phyloP scores from a whole-genome alignment of 2,797 vertebrate genomes.

The Oryzias dopingdopingensis region DNA sequence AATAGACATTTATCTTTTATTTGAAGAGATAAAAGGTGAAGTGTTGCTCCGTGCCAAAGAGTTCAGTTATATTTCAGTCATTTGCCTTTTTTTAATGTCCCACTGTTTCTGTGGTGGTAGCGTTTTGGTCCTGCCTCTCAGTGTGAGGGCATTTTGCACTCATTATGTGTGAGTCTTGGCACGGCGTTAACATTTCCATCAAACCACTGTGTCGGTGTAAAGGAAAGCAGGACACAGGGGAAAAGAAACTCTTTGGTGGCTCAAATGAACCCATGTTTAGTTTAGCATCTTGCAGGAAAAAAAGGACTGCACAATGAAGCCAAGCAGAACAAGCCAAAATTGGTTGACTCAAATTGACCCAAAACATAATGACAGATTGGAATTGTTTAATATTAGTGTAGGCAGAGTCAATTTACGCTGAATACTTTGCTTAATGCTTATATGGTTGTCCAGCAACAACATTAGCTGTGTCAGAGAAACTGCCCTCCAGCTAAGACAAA shows the following conservation, averaged over 20 bases:
- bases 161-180: slow-evolving; percentile 61
- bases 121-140: slow-evolving; percentile 45
- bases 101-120: slow-evolving; percentile 35
- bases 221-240: slow-evolving; percentile 26
- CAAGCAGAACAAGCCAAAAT: neutral
- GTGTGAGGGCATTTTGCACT: slow-evolving; percentile 45
- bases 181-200: slow-evolving; percentile 54
- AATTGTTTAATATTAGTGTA: neutral
- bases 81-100: slow-evolving; percentile 24
- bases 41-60: slow-evolving; percentile 25
- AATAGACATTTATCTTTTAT: slow-evolving; percentile 15
- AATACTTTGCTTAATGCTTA: no score
- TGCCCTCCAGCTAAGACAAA: no score
- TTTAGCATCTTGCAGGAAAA: slow-evolving; percentile 17
- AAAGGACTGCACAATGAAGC: neutral
- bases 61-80: slow-evolving; percentile 42
- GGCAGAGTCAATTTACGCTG: neutral
- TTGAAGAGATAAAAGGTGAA: neutral
- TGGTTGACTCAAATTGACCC: no score
- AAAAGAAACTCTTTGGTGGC: slow-evolving; percentile 38
- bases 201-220: slow-evolving; percentile 41
- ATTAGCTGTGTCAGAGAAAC: no score
- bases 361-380: neutral
- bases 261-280: slow-evolving; percentile 30
- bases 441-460: no score